Evolutionary conservation across 2,888 invertebrate genomes (phyloP), one percentile per base, ranked within the genome.

Genomic region (Julus scanicus): DNA sequence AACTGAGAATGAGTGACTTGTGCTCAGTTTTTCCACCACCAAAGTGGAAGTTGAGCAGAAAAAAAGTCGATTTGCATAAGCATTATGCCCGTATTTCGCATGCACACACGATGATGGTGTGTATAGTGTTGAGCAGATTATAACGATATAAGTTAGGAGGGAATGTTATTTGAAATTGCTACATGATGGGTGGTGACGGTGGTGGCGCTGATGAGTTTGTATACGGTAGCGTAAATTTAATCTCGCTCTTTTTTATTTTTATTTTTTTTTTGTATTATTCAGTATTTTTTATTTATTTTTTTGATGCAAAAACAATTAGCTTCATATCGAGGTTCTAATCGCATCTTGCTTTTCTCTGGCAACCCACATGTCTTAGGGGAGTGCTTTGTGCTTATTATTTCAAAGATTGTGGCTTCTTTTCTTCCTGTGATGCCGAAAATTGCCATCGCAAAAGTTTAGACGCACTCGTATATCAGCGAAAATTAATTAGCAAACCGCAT

Each of bases 321-420:
- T 63, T 63, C 20, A n/a, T 20, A 63, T 63, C 63, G 63, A 20
- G 63, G 63, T 6, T 63, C 20, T 63, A 63, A 39, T 40, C 84
- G 44, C 84, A 84, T 44, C 39, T 40, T 39, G 84, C 84, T 40
- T 40, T 84, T 84, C 84, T n/a, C 49, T 86, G 86, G 86, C 53
- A 86, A 48, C 86, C 86, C 86, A 49, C 86, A 86, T 20, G 86
- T 86, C 86, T 86, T 86, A 49, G 49, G 86, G 86, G 86, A 86
- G 49, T 86, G 48, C 86, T 49, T 53, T n/a, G n/a, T 49, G 15
- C 86, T 86, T 20, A 86, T 86, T 86, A 86, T 86, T 40, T n/a
- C 63, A 15, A 86, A 86, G 86, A 86, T 86, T 86, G 86, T 86
- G 86, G 86, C 86, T 86, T 86, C 48, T 49, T 86, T 53, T 86